Percentiles rank a stretch among this genome's conserved stretches.
Conservation (phyloP, 1,140 invertebrate species). For the Neelides sp. region DNA sequence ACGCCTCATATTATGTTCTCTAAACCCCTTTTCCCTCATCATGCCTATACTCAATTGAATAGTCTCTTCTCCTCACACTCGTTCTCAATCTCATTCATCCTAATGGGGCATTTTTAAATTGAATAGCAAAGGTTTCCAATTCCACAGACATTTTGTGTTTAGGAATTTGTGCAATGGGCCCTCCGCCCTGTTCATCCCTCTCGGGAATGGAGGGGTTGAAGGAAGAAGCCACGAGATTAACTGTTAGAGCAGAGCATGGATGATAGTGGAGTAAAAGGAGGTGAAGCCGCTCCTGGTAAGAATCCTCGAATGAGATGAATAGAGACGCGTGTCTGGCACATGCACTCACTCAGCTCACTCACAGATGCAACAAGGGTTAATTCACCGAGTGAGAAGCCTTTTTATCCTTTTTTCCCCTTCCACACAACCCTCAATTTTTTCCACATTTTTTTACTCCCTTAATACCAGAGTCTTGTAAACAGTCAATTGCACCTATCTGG, state of each 20-base stretch:
- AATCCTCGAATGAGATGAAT: slow-evolving; percentile 15
- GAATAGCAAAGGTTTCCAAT: too few species aligned
- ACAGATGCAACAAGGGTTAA: slow-evolving; percentile 31
- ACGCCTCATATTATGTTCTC: not conserved
- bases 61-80: slow-evolving; percentile 6
- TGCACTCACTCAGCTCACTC: slow-evolving; percentile 22
- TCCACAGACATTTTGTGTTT: too few species aligned
- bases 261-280: not conserved
- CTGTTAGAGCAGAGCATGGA: not conserved
- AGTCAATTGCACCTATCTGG: slow-evolving; percentile 27
- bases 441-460: slow-evolving; percentile 12
- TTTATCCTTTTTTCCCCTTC: slow-evolving; percentile 21
- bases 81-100: too few species aligned
- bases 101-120: too few species aligned
- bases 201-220: too few species aligned
- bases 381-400: slow-evolving; percentile 26
- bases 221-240: not conserved
- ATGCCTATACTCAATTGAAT: slow-evolving; percentile 1
- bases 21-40: not conserved
- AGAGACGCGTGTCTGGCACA: slow-evolving; percentile 32
- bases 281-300: too few species aligned
- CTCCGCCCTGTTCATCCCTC: too few species aligned
- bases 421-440: slow-evolving; percentile 19
- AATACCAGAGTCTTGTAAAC: slow-evolving; percentile 28
- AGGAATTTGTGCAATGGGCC: too few species aligned